Evolutionary conservation across 2,888 invertebrate genomes (phyloP).

Genomic region (Microplitis deprimator): DNA sequence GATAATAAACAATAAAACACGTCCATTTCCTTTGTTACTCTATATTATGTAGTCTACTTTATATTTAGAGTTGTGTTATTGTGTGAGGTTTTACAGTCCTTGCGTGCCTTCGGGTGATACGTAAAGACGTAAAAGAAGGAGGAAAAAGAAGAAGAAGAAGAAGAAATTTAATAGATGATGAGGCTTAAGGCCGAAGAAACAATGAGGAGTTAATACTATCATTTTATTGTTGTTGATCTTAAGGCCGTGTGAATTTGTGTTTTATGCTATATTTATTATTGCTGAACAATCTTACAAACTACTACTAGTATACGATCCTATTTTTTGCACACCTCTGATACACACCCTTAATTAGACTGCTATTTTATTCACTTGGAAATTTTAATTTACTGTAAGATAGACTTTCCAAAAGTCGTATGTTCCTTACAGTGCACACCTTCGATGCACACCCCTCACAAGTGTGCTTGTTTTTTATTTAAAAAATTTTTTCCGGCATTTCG

Average conservation of each 20-base stretch:
- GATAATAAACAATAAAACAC: not conserved
- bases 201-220: constrained; percentile 67
- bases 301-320: constrained; percentile 45
- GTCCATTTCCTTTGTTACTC: not conserved
- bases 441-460: too few species aligned
- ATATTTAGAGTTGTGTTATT: not conserved
- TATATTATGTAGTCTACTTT: not conserved
- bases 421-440: too few species aligned
- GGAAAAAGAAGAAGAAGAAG: constrained; percentile 46
- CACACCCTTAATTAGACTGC: too few species aligned
- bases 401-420: too few species aligned
- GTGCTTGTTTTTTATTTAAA: too few species aligned
- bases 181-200: constrained; percentile 56
- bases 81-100: constrained; percentile 44
- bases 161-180: constrained; percentile 36
- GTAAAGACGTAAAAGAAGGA: constrained; percentile 35
- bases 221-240: constrained; percentile 65
- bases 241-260: constrained; percentile 67
- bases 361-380: too few species aligned
- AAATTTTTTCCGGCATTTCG: too few species aligned
- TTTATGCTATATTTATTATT: constrained; percentile 10
- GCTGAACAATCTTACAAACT: constrained; percentile 39
- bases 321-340: not conserved
- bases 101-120: constrained; percentile 48
- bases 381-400: too few species aligned